phyloP scores from a whole-genome alignment of 2,113 vertebrate species.

The Nyctereutes procyonoides region DNA sequence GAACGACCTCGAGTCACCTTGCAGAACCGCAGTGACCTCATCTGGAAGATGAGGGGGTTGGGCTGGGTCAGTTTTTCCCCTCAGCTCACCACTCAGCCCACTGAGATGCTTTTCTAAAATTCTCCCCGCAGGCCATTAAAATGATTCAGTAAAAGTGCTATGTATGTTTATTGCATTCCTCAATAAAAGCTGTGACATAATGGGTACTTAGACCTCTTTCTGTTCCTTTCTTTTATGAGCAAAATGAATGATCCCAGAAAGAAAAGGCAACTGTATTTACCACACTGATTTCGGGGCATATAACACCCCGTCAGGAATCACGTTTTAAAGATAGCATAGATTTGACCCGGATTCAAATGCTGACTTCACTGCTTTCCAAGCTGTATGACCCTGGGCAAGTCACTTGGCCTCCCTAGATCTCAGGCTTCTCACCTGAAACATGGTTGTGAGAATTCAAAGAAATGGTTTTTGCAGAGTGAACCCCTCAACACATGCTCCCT shows the following conservation, averaged over 20 bases:
- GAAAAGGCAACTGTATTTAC: not conserved
- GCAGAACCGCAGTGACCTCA: constrained; percentile 53
- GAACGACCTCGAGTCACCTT: constrained; percentile 56
- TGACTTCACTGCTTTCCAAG: not conserved
- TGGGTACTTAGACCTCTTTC: not conserved
- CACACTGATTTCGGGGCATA: not conserved
- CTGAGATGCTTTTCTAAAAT: not conserved
- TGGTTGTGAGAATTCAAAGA: not conserved
- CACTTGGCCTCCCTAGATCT: not conserved
- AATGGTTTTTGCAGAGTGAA: not conserved
- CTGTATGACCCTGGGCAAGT: not conserved
- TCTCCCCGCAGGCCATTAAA: not conserved
- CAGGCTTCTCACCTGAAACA: not conserved
- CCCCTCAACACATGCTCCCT: too few relatives aligned
- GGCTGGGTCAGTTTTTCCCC: not conserved
- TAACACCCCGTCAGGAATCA: not conserved
- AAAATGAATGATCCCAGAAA: constrained; percentile 29
- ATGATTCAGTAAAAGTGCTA: not conserved
- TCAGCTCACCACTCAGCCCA: not conserved
- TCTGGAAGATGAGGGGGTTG: not conserved
- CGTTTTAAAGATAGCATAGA: not conserved
- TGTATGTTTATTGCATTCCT: not conserved
- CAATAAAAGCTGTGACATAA: not conserved
- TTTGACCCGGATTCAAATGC: not conserved
- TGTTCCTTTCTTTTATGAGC: not conserved